phyloP scores from a whole-genome alignment of 53 echinoderm and acorn worm genomes.

The Mesocentrotus franciscanus region DNA sequence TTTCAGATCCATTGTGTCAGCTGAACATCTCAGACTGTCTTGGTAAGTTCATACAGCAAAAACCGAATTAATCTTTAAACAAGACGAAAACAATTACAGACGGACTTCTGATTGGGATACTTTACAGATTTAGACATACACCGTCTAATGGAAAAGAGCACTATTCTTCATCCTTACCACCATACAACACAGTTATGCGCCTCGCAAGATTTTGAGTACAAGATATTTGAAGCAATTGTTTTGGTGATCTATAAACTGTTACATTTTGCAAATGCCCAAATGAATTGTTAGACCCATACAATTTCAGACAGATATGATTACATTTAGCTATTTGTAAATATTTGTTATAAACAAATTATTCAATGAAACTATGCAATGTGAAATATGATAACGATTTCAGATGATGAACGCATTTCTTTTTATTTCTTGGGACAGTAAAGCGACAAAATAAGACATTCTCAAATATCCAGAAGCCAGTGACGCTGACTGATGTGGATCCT shows the following conservation, averaged over 20 bases:
- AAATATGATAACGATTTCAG: background rate
- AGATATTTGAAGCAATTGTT: too few relatives aligned
- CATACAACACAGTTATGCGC: too few relatives aligned
- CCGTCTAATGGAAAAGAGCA: too few relatives aligned
- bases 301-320: too few relatives aligned
- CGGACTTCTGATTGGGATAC: too few relatives aligned
- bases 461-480: background rate
- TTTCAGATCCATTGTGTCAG: background rate
- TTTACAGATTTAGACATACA: too few relatives aligned
- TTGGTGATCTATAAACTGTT: background rate
- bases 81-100: background rate
- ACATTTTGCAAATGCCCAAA: background rate
- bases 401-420: background rate
- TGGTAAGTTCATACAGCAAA: background rate
- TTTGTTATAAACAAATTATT: background rate
- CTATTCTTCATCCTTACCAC: too few relatives aligned
- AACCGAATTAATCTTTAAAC: background rate
- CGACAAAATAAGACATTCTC: background rate
- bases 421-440: background rate
- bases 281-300: too few relatives aligned
- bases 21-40: background rate
- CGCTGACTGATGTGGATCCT: conserved; percentile 8
- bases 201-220: too few relatives aligned
- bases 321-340: background rate
- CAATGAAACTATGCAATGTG: too few relatives aligned